These are phyloP conservation scores for Caenorhabditis remanei DNA, from an alignment of 1,140 invertebrate genomes.

Conservation along the genomic window DNA sequence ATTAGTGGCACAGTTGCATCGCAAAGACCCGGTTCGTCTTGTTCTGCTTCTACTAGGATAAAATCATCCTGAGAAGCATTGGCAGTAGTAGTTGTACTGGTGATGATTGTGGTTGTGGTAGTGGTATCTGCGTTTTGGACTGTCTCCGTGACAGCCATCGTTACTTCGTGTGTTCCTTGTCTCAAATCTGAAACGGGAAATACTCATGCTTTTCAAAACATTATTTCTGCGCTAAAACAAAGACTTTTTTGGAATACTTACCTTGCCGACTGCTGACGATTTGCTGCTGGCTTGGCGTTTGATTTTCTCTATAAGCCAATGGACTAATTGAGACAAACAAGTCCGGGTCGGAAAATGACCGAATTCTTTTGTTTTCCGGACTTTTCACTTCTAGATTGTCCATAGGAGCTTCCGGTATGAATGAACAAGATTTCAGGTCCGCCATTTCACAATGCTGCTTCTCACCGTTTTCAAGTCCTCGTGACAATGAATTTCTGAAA, in stretches of 20 bases:
- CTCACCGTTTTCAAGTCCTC: background rate
- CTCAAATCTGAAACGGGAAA: constrained; percentile 7
- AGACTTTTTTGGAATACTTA: background rate
- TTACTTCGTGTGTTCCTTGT: background rate
- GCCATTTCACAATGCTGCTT: background rate
- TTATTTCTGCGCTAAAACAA: too few species aligned
- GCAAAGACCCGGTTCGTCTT: constrained; percentile 26
- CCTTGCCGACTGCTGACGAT: background rate
- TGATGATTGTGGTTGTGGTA: background rate
- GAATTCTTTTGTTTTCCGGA: background rate
- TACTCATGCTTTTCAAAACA: too few species aligned
- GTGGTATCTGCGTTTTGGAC: background rate
- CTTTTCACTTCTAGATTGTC: background rate
- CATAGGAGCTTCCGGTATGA: background rate
- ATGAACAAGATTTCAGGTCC: constrained; percentile 12
- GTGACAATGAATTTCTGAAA: background rate
- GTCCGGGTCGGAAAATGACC: constrained; percentile 29
- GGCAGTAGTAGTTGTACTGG: background rate
- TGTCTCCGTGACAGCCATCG: background rate
- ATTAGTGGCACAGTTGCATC: constrained; percentile 23
- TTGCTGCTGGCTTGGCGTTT: background rate
- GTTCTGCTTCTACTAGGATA: constrained; percentile 33
- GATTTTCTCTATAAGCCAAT: background rate
- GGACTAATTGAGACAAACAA: constrained; percentile 29
- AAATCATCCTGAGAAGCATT: constrained; percentile 23